phyloP scores from a whole-genome alignment of 1,140 invertebrate genomes.

The Zaprionus ghesquierei region DNA sequence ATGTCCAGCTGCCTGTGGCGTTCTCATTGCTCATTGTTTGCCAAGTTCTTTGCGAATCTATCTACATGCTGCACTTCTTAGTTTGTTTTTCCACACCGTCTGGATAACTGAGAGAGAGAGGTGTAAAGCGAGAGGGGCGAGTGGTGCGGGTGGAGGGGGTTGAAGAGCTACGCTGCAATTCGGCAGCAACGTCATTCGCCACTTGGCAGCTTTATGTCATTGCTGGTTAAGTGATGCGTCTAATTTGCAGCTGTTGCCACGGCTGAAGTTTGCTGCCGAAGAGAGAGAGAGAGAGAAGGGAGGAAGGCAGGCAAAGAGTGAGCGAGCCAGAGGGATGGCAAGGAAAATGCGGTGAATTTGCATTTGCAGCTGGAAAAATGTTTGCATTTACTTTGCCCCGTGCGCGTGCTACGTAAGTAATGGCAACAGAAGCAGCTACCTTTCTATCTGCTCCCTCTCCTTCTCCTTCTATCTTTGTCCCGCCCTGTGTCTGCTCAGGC shows the following conservation, averaged over 20 bases:
- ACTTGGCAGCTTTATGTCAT: slow-evolving; percentile 69
- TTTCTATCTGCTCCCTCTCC: neutral
- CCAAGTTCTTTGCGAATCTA: neutral
- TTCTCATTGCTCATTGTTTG: neutral
- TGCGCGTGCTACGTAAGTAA: slow-evolving; percentile 26
- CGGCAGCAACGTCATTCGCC: slow-evolving; percentile 19
- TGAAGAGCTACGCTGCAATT: neutral
- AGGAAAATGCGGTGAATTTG: slow-evolving; percentile 49
- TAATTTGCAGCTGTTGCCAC: slow-evolving; percentile 72
- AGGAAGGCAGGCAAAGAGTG: neutral
- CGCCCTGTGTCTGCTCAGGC: neutral
- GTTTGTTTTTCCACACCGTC: neutral
- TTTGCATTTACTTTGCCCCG: slow-evolving; percentile 57
- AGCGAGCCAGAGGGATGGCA: neutral
- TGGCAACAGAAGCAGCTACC: slow-evolving; percentile 14
- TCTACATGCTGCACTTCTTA: neutral
- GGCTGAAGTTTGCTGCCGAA: slow-evolving; percentile 9
- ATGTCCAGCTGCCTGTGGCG: neutral
- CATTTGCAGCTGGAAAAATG: slow-evolving; percentile 60
- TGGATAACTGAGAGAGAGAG: neutral
- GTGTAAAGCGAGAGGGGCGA: rapidly evolving
- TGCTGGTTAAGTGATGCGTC: slow-evolving; percentile 77
- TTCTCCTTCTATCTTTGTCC: neutral
- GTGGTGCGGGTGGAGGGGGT: neutral
- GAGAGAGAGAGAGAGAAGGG: neutral